Percentiles rank a stretch among this genome's conserved stretches.
These are phyloP conservation scores for Thelaira solivaga DNA, from an alignment of 2,888 invertebrate species.

Conservation along the genomic window DNA sequence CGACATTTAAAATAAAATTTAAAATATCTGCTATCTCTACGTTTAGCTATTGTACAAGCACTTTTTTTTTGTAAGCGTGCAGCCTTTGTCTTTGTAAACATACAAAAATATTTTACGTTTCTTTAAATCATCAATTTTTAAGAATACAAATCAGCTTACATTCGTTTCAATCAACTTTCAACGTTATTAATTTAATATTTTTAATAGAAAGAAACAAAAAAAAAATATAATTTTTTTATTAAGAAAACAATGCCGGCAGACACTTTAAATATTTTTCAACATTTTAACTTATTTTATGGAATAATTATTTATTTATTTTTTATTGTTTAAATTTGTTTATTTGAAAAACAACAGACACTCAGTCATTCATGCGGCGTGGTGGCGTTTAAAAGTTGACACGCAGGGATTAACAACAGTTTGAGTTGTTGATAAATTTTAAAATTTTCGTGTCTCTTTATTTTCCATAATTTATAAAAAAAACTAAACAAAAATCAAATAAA, in stretches of 20 bases:
- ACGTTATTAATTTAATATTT: constrained; percentile 5
- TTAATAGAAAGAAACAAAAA: constrained; percentile 2
- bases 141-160: constrained; percentile 7
- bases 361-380: not conserved
- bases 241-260: constrained; percentile 47
- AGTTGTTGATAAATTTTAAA: constrained; percentile 41
- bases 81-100: too few relatives aligned
- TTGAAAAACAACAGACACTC: constrained; percentile 5
- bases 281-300: not conserved
- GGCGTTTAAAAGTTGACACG: constrained; percentile 38
- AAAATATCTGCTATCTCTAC: constrained; percentile 12
- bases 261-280: not conserved
- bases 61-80: too few relatives aligned
- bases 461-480: constrained; percentile 15
- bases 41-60: not conserved
- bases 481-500: not conserved
- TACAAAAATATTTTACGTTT: too few relatives aligned
- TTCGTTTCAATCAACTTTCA: constrained; percentile 37
- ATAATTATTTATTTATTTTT: constrained; percentile 38
- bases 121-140: too few relatives aligned
- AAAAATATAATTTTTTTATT: constrained; percentile 32
- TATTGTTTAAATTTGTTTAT: constrained; percentile 30
- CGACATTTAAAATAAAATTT: constrained; percentile 29
- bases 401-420: constrained; percentile 45
- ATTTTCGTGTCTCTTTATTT: constrained; percentile 23